These are phyloP conservation scores for Forbesichthys papilliferus DNA, from an alignment of 2,113 vertebrate species.

Conservation along the genomic window DNA sequence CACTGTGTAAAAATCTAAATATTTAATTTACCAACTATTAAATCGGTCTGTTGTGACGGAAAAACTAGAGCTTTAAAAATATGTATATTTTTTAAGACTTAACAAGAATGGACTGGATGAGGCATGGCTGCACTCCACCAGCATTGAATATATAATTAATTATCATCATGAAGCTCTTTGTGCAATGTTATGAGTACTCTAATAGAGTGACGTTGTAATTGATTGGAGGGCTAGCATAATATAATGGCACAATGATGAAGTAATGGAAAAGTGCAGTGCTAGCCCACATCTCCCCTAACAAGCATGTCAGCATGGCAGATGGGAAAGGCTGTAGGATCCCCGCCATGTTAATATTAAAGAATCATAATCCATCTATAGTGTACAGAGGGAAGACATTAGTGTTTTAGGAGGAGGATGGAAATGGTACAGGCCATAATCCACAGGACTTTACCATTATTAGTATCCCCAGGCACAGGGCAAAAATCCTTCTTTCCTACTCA, in stretches of 20 bases:
- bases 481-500: constrained; percentile 56
- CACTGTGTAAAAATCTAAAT: no score
- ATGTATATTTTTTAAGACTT: not conserved
- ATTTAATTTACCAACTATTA: no score
- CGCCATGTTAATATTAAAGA: constrained; percentile 73
- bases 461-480: constrained; percentile 52
- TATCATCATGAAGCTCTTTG: constrained; percentile 68
- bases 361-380: constrained; percentile 74
- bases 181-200: constrained; percentile 67
- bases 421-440: constrained; percentile 67
- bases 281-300: constrained; percentile 56
- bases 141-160: constrained; percentile 64
- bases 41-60: no score
- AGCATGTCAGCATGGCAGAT: constrained; percentile 79
- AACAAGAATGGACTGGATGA: constrained; percentile 24
- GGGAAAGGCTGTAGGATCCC: constrained; percentile 51
- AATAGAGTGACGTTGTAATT: constrained; percentile 73
- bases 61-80: no score
- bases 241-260: constrained; percentile 72
- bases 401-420: constrained; percentile 67
- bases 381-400: constrained; percentile 73
- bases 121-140: constrained; percentile 35
- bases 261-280: constrained; percentile 64
- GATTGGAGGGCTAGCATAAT: constrained; percentile 72
- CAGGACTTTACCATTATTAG: constrained; percentile 65